Conservation (phyloP, 2,888 invertebrate genomes). For the Onchidella celtica region DNA sequence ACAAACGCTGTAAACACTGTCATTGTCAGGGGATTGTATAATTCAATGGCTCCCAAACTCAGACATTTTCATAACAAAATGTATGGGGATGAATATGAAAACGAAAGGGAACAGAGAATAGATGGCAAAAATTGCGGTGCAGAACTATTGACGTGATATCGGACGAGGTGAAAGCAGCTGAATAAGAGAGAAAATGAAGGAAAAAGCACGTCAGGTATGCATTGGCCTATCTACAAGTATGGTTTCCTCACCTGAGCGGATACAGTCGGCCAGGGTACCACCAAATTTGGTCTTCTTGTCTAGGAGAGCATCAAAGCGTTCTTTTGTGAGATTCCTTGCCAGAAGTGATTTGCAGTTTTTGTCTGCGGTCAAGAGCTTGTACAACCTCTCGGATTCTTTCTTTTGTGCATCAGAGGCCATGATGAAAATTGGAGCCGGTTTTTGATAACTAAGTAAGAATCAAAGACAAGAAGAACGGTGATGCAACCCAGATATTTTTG, state of each 20-base stretch:
- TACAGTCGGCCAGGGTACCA: constrained; percentile 68
- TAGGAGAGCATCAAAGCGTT: constrained; percentile 63
- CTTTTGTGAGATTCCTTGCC: constrained; percentile 83
- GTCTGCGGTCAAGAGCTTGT: constrained; percentile 32
- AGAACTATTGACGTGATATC: too few species aligned
- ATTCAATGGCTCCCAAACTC: too few species aligned
- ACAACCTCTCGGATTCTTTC: constrained; percentile 31
- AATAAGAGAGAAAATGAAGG: too few species aligned
- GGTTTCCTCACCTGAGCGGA: constrained; percentile 86
- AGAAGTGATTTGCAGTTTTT: constrained; percentile 83
- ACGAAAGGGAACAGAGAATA: too few species aligned
- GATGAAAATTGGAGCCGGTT: background rate
- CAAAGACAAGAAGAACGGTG: background rate
- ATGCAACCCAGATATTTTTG: constrained; percentile 20
- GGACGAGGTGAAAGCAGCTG: too few species aligned
- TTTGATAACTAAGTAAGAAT: background rate
- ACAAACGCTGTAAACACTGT: too few species aligned
- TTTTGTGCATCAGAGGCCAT: constrained; percentile 31
- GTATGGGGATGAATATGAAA: too few species aligned
- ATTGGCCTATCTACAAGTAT: too few species aligned
- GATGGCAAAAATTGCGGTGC: too few species aligned
- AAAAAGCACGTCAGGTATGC: background rate
- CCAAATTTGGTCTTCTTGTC: constrained; percentile 64
- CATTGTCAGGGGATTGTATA: too few species aligned
- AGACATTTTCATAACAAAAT: too few species aligned